These are phyloP conservation scores for Brachionus manjavacas DNA, from an alignment of 1,140 invertebrate species.

Conservation along the genomic window DNA sequence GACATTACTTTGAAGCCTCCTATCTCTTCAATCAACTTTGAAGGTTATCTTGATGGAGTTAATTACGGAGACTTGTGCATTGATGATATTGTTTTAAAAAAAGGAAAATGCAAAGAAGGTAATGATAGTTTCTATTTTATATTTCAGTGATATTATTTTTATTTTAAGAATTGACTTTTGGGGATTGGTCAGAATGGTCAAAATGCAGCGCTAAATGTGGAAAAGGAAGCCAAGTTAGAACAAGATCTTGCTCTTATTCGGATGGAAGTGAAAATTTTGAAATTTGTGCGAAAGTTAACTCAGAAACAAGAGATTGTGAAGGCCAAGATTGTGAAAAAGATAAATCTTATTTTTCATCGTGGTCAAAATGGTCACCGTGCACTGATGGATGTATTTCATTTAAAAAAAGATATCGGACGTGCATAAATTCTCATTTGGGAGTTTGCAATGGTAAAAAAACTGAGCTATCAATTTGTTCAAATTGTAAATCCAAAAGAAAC, in stretches of 20 bases:
- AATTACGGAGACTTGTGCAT: conserved; percentile 20
- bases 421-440: not conserved
- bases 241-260: not conserved
- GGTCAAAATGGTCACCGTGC: conserved; percentile 24
- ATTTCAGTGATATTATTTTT: not conserved
- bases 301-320: not conserved
- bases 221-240: conserved; percentile 14
- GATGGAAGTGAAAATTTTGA: not conserved
- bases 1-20: not conserved
- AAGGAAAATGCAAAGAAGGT: not conserved
- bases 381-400: not conserved
- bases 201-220: not conserved
- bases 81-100: not conserved
- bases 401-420: not conserved
- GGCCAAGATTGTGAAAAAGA: not conserved
- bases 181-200: conserved; percentile 34
- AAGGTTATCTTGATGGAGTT: not conserved
- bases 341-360: not conserved
- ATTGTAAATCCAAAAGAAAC: not conserved
- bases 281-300: not conserved
- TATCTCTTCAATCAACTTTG: not conserved
- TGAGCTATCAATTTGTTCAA: not conserved
- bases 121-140: not conserved
- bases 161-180: conserved; percentile 20
- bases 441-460: not conserved